Evolutionary conservation across 2,888 invertebrate genomes (phyloP).

Genomic region (Cerceris rybyensis): DNA sequence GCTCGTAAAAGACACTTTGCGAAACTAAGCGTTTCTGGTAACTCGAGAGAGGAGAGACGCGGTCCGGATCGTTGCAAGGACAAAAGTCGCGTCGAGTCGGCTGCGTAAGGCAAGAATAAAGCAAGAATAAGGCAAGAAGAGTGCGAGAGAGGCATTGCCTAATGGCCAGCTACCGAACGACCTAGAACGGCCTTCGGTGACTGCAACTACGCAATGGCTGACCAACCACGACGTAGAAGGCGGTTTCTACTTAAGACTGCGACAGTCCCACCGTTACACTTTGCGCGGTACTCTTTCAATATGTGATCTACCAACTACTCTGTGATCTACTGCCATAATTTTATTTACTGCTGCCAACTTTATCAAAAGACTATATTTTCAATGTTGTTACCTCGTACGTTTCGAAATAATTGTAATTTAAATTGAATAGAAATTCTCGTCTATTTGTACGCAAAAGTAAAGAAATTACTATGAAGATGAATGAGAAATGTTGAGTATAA

Average conservation of each 20-base stretch:
- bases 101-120: slow-evolving; percentile 64
- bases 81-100: slow-evolving; percentile 47
- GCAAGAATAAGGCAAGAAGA: neutral
- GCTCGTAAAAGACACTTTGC: no score
- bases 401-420: no score
- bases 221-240: slow-evolving; percentile 67
- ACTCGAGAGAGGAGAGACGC: slow-evolving; percentile 5
- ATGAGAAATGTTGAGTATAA: no score
- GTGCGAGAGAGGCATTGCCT: slow-evolving; percentile 57
- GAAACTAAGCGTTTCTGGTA: no score
- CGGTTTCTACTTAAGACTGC: slow-evolving; percentile 65
- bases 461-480: no score
- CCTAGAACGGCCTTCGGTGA: slow-evolving; percentile 75
- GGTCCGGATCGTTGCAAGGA: slow-evolving; percentile 58
- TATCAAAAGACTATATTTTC: no score
- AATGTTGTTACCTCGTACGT: no score
- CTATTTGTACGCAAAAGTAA: no score
- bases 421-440: no score
- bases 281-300: slow-evolving; percentile 3
- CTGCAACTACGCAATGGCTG: slow-evolving; percentile 65
- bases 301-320: no score
- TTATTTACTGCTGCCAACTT: no score
- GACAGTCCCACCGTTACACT: slow-evolving; percentile 51
- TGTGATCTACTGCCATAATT: no score
- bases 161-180: slow-evolving; percentile 63